These are phyloP conservation scores for Drosophila grimshawi DNA, from an alignment of 1,140 invertebrate genomes.

Conservation along the genomic window DNA sequence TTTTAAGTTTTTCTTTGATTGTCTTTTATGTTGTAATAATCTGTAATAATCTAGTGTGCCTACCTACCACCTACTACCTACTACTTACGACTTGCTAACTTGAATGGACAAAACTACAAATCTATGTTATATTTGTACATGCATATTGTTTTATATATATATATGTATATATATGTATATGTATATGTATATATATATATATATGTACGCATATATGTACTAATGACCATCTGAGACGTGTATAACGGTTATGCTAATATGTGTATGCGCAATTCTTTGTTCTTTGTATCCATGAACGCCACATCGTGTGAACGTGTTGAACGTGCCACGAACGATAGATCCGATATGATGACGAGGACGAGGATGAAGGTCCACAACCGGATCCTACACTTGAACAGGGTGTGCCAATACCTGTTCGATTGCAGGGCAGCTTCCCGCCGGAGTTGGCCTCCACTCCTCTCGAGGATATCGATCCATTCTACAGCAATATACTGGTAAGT, in stretches of 20 bases:
- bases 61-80: conserved; percentile 10
- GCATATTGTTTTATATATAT: too few species aligned
- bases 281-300: conserved; percentile 38
- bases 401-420: conserved; percentile 93
- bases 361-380: conserved; percentile 97
- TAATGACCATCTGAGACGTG: not conserved
- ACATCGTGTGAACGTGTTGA: conserved; percentile 26
- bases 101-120: conserved; percentile 31
- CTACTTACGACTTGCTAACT: conserved; percentile 28
- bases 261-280: conserved; percentile 42
- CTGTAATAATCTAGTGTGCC: conserved; percentile 26
- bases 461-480: conserved; percentile 97
- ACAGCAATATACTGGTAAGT: conserved; percentile 94
- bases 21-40: conserved; percentile 34
- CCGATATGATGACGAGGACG: conserved; percentile 97
- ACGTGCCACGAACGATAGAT: conserved; percentile 86
- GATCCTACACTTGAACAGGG: conserved; percentile 97
- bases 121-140: conserved; percentile 1
- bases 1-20: conserved; percentile 40
- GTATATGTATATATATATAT: not conserved
- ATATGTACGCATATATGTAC: conserved; percentile 14
- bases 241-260: conserved; percentile 39
- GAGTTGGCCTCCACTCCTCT: conserved; percentile 96
- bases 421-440: conserved; percentile 95
- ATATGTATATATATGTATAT: not conserved